Percentiles rank a stretch among this genome's conserved stretches.
These are phyloP conservation scores for Trinectes maculatus DNA, from an alignment of 2,113 vertebrate species.

Conservation along the genomic window DNA sequence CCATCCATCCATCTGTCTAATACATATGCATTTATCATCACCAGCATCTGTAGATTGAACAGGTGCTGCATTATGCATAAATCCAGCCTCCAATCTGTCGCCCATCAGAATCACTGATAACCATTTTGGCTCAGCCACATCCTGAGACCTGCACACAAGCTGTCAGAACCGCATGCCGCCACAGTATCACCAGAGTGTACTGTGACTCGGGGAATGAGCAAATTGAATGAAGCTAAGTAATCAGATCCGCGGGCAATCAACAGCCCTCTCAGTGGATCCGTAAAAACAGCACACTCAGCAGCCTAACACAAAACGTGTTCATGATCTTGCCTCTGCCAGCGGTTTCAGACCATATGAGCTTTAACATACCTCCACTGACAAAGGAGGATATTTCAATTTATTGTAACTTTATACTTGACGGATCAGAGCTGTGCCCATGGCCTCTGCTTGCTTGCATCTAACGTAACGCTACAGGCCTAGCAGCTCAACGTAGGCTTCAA, in stretches of 20 bases:
- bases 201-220: slow-evolving; percentile 39
- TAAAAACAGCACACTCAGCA: slow-evolving; percentile 49
- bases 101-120: slow-evolving; percentile 52
- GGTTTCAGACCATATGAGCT: neutral
- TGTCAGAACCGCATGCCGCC: slow-evolving; percentile 28
- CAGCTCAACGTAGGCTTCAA: no score
- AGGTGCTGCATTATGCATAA: slow-evolving; percentile 59
- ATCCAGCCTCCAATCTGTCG: slow-evolving; percentile 45
- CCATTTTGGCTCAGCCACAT: slow-evolving; percentile 40
- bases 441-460: no score
- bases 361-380: slow-evolving; percentile 3
- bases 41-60: slow-evolving; percentile 23
- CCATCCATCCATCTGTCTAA: neutral
- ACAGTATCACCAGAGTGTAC: slow-evolving; percentile 37
- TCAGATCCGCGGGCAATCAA: slow-evolving; percentile 54
- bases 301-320: slow-evolving; percentile 25
- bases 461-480: no score
- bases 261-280: slow-evolving; percentile 34
- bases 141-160: slow-evolving; percentile 37
- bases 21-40: neutral
- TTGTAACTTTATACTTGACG: no score
- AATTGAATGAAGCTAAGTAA: slow-evolving; percentile 53
- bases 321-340: slow-evolving; percentile 25
- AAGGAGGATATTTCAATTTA: slow-evolving; percentile 11
- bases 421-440: no score